phyloP scores from a whole-genome alignment of 1,140 invertebrate species.

The Orius insidiosus region DNA sequence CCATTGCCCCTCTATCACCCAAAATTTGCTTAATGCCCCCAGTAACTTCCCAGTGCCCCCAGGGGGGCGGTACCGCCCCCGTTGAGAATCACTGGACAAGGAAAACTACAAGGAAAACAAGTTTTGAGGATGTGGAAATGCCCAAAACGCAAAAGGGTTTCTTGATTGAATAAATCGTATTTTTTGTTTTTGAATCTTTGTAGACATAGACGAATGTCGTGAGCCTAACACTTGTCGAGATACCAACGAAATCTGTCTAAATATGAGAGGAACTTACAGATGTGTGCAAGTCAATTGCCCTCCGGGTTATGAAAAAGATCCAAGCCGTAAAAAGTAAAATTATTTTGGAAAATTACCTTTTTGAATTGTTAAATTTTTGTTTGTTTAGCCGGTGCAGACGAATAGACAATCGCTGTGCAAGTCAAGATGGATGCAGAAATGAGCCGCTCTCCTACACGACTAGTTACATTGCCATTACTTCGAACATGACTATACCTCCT shows the following conservation, averaged over 20 bases:
- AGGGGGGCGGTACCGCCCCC: too few relatives aligned
- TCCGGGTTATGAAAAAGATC: slow-evolving; percentile 53
- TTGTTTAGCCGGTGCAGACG: slow-evolving; percentile 64
- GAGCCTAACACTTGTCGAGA: slow-evolving; percentile 21
- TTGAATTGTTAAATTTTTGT: slow-evolving; percentile 21
- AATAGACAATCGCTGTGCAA: slow-evolving; percentile 43
- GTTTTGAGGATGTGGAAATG: too few relatives aligned
- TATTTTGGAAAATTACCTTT: too few relatives aligned
- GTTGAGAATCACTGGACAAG: too few relatives aligned
- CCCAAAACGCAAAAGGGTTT: too few relatives aligned
- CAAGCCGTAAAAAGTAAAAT: slow-evolving; percentile 52
- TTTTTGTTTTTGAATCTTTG: too few relatives aligned
- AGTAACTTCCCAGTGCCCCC: too few relatives aligned
- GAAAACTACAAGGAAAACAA: too few relatives aligned
- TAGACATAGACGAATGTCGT: slow-evolving; percentile 79
- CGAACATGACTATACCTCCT: slow-evolving; percentile 55
- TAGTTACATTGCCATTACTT: slow-evolving; percentile 80
- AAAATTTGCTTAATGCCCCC: too few relatives aligned
- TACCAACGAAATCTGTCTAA: slow-evolving; percentile 67
- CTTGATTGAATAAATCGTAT: too few relatives aligned
- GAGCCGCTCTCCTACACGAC: slow-evolving; percentile 69
- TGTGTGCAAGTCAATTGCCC: slow-evolving; percentile 80
- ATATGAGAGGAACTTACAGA: slow-evolving; percentile 69
- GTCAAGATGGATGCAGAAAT: slow-evolving; percentile 50
- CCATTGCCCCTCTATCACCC: too few relatives aligned